Base-by-base conservation (phyloP, 92 coral and sea anemone species). In the Paragorgia papillata region DNA sequence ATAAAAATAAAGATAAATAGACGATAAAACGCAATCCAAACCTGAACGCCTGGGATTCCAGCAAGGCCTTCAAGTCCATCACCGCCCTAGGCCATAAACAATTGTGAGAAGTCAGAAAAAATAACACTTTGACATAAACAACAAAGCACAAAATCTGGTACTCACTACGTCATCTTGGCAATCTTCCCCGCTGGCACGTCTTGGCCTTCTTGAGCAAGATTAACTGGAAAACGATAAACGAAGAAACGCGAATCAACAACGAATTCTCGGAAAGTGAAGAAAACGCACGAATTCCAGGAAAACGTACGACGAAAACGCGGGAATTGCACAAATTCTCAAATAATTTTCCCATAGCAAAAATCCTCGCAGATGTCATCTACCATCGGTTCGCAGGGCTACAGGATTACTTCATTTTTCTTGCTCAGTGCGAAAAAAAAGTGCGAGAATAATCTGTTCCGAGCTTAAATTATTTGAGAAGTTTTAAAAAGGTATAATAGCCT, bases 211-310 rank as follows among this genome's bases (percentile, higher is more conserved):
- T 68, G 59, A 46, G 59, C 41, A 27, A 59, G 60, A 68, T 68
- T 68, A 68, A 68, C 75, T 68, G 75, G 75, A 68, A 68, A 68
- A 68, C 75, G 40, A 66, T 53, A 68, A 68, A 68, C 29, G 39
- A 24, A 34, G 53, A 56, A 46, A 46, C 53, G 53, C 53, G 53
- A 46, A 46, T 46, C 53, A 46, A 46, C 53, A 46, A 46, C n/a
- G 14, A 46, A 46, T 46, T 46, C 53, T 15, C 53, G 53, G 53
- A 46, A 46, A 46, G 41, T 48, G 50, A 46, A 44, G 39, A 68
- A 68, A 48, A 49, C 30, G 58, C 75, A 49, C 75, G 48, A 49
- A 68, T 44, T 68, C 75, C 40, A 44, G 20, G 59, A 44, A 68
- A 68, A 2, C n/a, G 17, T n/a, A n/a, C n/a, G 50, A 46, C 24